Evolutionary conservation across 1,140 invertebrate genomes (phyloP), one percentile per base, ranked within the genome.

Genomic region (Hylaeus anthracinus): DNA sequence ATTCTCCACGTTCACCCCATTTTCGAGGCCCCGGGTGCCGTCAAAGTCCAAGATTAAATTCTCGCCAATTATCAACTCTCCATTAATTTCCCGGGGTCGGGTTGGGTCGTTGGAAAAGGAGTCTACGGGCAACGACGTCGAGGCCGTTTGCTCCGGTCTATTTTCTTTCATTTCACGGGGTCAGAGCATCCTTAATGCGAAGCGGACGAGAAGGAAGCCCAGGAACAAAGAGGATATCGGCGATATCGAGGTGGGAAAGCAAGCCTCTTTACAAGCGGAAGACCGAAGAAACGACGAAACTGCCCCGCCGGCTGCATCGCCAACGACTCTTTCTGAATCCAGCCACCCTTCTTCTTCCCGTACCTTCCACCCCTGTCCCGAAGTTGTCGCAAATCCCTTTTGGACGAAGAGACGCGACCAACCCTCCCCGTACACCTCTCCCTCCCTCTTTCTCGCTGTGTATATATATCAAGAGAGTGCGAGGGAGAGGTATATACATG

Each of bases 351-450:
- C 9, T 3, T 0, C 26, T 12, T 1, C 73, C 39, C 43, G 26
- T 26, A 26, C 26, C 6, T 61, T 15, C 51, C 55, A 43, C 51
- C 67, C 43, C 55, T 71, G 45, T 41, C 60, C 41, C 71, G 26
- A 66, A 81, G 63, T 84, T 72, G 78, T 87, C 71, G 82, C 86
- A 84, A 87, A 87, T 87, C 86, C 71, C 79, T 86, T 87, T 86
- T 70, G 78, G 78, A 74, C 78, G 14, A 75, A 77, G 81, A 83
- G 69, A 85, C 78, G 58, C 69, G 63, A 66, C 73, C 66, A 51
- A n/a, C 65, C 56, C 15, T 51, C 51, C 51, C 9, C 51, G 8
- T 51, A n/a, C 69, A 45, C 64, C 67, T 66, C 39, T n/a, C 1
- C 26, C n/a, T n/a, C 12, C 48, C 26, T 48, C 51, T 67, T 15